Base-by-base conservation (phyloP, 2,888 invertebrate species). In the Mythimna albipuncta region DNA sequence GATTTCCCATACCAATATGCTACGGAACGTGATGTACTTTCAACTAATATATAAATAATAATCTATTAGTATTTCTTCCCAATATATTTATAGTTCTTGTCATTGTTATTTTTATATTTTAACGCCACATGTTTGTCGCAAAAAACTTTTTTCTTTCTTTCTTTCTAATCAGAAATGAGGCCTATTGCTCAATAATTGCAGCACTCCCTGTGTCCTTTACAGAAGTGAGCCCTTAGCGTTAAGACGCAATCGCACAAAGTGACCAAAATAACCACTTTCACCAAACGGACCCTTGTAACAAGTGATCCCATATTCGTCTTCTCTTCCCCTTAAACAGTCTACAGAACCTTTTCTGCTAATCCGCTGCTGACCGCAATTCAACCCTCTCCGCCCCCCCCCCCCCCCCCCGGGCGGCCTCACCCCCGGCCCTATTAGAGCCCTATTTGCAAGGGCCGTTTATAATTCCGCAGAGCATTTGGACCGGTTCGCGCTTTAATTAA, bases 351-450 rank as follows among this genome's bases (percentile, higher is more conserved):
- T 76, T 75, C 78, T 72, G 75, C 75, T 87, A 84, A 87, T 87
- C 80, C 67, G 63, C 74, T 57, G 61, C 79, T 85, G 87, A 81
- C 83, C 87, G 87, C 82, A 81, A 82, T 87, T 82, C 76, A 74
- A 75, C 80, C 80, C 84, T 57, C 57, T 58, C 58, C 64, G 57
- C 54, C 72, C 58, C 26, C 26, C 26, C 58, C 54, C 72, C 58
- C 26, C 26, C 26, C 58, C 62, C 41, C 9, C 1, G 38, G 9
- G 61, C 61, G 16, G 52, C 13, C 11, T n/a, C 21, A 44, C 50
- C 66, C 72, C 72, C 57, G 38, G 66, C 62, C 77, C 83, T 82
- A 85, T 82, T 84, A 85, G 78, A 83, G 64, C 75, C 69, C 74
- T 75, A 84, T 85, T 85, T 85, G 84, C 75, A 76, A 80, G 71